These are phyloP conservation scores for Scatophagus argus DNA, from an alignment of 2,113 vertebrate genomes.

Conservation along the genomic window DNA sequence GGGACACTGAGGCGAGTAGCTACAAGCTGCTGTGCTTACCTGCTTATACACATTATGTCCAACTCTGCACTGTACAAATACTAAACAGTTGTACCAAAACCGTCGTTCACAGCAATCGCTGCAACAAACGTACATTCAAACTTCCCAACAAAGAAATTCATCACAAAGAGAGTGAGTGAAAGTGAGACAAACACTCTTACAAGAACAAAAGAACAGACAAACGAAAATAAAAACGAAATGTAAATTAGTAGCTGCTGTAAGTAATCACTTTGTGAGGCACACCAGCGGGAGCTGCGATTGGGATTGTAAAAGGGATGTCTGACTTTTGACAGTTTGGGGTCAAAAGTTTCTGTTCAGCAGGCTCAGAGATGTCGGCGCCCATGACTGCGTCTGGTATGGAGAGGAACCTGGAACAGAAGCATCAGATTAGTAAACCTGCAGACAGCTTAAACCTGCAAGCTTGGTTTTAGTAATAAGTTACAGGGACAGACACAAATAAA, in stretches of 20 bases:
- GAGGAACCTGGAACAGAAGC: constrained; percentile 68
- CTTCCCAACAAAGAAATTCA: constrained; percentile 2
- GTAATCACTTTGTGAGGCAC: background rate
- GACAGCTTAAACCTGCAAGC: background rate
- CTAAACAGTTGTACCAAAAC: constrained; percentile 23
- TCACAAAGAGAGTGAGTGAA: constrained; percentile 18
- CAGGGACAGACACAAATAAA: background rate
- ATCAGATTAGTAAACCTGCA: constrained; percentile 4
- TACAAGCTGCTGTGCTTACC: constrained; percentile 10
- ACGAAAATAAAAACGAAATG: background rate
- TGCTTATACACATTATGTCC: constrained; percentile 32
- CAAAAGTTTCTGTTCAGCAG: background rate
- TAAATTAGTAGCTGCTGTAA: constrained; percentile 41
- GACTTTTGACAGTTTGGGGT: constrained; percentile 4
- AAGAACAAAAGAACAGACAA: constrained; percentile 12
- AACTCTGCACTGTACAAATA: constrained; percentile 18
- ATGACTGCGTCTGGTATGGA: constrained; percentile 63
- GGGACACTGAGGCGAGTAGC: background rate
- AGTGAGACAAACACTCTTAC: constrained; percentile 22
- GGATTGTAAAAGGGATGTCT: constrained; percentile 2
- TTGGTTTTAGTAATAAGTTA: background rate
- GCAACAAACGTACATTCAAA: constrained; percentile 29
- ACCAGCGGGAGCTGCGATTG: constrained; percentile 14
- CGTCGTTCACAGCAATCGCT: constrained; percentile 12
- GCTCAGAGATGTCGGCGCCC: constrained; percentile 71